Evolutionary conservation across 2,113 vertebrate species (phyloP).

Genomic region (Perca fluviatilis): DNA sequence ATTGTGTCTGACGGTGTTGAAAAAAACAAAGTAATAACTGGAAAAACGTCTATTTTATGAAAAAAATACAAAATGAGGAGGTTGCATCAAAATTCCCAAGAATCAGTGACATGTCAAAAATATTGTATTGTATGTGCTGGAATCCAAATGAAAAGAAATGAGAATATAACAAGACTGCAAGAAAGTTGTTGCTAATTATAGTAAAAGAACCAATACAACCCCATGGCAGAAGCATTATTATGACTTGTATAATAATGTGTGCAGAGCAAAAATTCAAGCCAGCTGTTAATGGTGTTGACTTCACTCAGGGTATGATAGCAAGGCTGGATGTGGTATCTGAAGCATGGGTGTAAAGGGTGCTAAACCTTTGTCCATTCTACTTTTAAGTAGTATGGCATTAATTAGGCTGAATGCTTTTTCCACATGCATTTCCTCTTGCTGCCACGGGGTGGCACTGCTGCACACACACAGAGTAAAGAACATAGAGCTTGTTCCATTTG

Average conservation of each 20-base stretch:
- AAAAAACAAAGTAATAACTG: too few relatives aligned
- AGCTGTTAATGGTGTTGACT: slow-evolving; percentile 14
- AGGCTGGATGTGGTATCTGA: slow-evolving; percentile 3
- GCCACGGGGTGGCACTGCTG: slow-evolving; percentile 6
- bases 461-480: neutral
- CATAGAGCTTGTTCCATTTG: neutral
- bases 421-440: neutral
- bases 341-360: neutral
- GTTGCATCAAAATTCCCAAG: too few relatives aligned
- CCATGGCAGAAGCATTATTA: neutral
- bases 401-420: neutral
- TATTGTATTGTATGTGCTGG: neutral
- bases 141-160: neutral
- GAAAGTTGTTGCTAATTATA: slow-evolving; percentile 2
- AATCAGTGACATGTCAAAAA: too few relatives aligned
- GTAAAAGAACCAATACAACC: slow-evolving; percentile 6
- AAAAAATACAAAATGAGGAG: too few relatives aligned
- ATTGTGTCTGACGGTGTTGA: too few relatives aligned
- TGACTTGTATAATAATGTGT: slow-evolving; percentile 12
- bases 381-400: neutral
- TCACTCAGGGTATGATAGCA: neutral
- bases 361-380: neutral
- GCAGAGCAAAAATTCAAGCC: neutral
- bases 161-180: neutral
- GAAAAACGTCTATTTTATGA: too few relatives aligned